Evolutionary conservation across 2,888 invertebrate genomes (phyloP).

Genomic region (Germaria angustata): DNA sequence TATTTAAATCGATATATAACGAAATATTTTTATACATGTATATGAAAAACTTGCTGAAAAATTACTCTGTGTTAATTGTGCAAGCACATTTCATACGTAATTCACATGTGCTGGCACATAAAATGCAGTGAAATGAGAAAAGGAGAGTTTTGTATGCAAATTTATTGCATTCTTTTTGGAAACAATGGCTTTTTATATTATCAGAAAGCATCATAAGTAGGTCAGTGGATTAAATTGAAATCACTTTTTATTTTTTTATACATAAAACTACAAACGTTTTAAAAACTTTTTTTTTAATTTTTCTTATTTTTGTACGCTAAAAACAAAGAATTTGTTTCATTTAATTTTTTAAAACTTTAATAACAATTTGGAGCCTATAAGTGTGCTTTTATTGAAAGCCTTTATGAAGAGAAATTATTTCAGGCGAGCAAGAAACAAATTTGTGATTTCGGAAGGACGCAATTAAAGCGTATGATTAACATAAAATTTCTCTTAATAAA

Average conservation of each 20-base stretch:
- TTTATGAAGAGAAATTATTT: background rate
- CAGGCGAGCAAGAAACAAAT: background rate
- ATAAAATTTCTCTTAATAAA: too few species aligned
- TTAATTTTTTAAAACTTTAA: background rate
- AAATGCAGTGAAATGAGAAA: constrained; percentile 22
- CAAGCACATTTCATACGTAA: constrained; percentile 35
- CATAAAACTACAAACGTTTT: constrained; percentile 21
- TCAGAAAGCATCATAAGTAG: constrained; percentile 55
- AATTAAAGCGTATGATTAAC: too few species aligned
- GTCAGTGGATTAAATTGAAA: constrained; percentile 60
- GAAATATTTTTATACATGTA: background rate
- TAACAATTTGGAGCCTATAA: constrained; percentile 4
- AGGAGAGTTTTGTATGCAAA: constrained; percentile 40
- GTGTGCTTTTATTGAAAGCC: background rate
- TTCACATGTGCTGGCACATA: constrained; percentile 2
- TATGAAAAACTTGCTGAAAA: constrained; percentile 42
- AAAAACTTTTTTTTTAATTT: background rate
- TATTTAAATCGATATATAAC: constrained; percentile 15
- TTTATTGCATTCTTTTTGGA: constrained; percentile 55
- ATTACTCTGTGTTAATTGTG: constrained; percentile 54
- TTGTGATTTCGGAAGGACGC: background rate
- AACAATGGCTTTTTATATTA: constrained; percentile 47
- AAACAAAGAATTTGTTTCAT: constrained; percentile 17
- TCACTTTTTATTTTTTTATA: constrained; percentile 28
- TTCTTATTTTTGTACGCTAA: background rate